phyloP scores from a whole-genome alignment of 2,113 vertebrate genomes.

The Saccopteryx bilineata region DNA sequence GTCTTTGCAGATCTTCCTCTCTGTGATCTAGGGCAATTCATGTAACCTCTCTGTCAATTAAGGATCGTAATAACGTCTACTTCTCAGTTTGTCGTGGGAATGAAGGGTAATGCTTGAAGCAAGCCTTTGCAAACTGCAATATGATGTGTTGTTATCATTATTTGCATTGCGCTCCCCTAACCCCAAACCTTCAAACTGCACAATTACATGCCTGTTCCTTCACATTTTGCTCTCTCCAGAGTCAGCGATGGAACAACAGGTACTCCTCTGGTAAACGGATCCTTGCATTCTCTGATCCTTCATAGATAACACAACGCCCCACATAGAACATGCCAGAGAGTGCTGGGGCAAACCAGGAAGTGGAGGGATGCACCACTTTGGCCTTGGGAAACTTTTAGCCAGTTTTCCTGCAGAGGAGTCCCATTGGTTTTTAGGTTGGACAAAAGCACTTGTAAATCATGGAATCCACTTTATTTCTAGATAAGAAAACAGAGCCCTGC shows the following conservation, averaged over 20 bases:
- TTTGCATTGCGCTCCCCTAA: neutral
- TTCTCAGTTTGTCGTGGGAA: neutral
- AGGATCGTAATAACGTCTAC: neutral
- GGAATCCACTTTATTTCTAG: neutral
- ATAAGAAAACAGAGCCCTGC: neutral
- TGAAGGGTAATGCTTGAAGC: neutral
- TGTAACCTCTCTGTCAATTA: neutral
- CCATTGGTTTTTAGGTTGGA: neutral
- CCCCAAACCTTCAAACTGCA: neutral
- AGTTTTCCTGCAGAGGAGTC: neutral
- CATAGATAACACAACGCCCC: neutral
- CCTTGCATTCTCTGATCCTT: neutral
- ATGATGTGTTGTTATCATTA: neutral
- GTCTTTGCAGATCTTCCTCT: neutral
- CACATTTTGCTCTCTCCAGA: neutral
- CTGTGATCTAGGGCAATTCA: neutral
- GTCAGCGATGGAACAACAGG: neutral
- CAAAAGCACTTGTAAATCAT: neutral
- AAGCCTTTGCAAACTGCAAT: neutral
- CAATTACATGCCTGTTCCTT: neutral
- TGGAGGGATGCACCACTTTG: neutral
- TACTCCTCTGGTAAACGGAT: neutral
- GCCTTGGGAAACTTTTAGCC: neutral
- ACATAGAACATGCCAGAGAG: neutral
- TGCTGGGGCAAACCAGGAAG: too few species aligned